Percentiles rank a stretch among this genome's conserved stretches.
phyloP scores from a whole-genome alignment of 35 echinoderm and acorn worm species.

The Patiria miniata region DNA sequence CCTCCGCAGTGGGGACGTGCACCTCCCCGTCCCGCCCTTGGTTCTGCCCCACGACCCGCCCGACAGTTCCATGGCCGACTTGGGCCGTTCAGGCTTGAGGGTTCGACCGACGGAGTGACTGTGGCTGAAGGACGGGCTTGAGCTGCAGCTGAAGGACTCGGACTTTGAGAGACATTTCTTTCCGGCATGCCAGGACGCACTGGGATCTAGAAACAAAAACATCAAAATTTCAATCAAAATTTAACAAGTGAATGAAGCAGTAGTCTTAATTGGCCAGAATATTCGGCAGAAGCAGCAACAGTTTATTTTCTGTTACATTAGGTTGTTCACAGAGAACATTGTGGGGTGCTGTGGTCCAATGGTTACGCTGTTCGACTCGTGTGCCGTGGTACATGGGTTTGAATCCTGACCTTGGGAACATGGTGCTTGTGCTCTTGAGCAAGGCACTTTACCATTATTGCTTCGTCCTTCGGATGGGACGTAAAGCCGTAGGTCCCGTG shows the following conservation, averaged over 20 bases:
- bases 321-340: too few species aligned
- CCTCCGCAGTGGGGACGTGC: conserved; percentile 43
- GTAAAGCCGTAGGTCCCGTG: too few species aligned
- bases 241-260: neutral
- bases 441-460: too few species aligned
- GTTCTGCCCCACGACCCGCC: conserved; percentile 16
- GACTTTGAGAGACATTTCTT: conserved; percentile 36
- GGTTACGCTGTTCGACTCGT: too few species aligned
- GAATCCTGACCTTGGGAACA: too few species aligned
- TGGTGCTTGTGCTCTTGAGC: too few species aligned
- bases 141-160: conserved; percentile 2
- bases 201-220: conserved; percentile 39
- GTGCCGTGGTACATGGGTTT: too few species aligned
- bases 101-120: conserved; percentile 70
- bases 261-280: neutral
- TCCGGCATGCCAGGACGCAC: conserved; percentile 69
- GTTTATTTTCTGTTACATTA: neutral
- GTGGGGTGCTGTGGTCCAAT: too few species aligned
- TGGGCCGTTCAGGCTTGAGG: conserved; percentile 26
- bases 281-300: neutral
- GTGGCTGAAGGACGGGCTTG: conserved; percentile 52
- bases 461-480: too few species aligned
- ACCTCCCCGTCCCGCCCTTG: conserved; percentile 5
- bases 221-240: neutral
- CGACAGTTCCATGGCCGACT: neutral